A percentile compares a stretch with the other conserved stretches of the same genome.
These are phyloP conservation scores for Phengaris alcon DNA, from an alignment of 2,888 invertebrate genomes.

Conservation along the genomic window DNA sequence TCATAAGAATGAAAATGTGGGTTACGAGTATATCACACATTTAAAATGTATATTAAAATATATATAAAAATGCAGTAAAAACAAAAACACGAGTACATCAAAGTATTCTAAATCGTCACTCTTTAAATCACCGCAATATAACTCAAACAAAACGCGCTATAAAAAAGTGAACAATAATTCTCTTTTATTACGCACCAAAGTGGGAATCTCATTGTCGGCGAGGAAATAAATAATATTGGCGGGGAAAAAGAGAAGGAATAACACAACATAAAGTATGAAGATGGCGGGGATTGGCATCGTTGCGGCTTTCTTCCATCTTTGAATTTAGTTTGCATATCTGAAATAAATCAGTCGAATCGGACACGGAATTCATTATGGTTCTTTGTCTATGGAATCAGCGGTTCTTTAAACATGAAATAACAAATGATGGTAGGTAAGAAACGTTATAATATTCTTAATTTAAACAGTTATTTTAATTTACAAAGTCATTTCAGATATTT, in stretches of 20 bases:
- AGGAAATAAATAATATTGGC: slow-evolving; percentile 76
- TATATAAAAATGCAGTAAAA: slow-evolving; percentile 2
- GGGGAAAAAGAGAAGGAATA: slow-evolving; percentile 72
- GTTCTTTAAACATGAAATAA: slow-evolving; percentile 14
- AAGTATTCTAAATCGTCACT: slow-evolving; percentile 50
- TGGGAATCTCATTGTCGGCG: slow-evolving; percentile 78
- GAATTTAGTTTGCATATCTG: slow-evolving; percentile 79
- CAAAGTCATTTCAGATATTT: neutral
- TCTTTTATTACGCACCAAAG: slow-evolving; percentile 78
- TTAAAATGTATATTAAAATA: neutral
- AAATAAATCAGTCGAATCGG: slow-evolving; percentile 78
- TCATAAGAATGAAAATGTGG: too few relatives aligned
- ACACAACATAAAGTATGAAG: slow-evolving; percentile 80
- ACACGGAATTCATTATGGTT: slow-evolving; percentile 70
- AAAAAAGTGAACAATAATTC: slow-evolving; percentile 79
- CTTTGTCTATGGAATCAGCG: slow-evolving; percentile 59
- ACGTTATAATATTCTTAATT: neutral
- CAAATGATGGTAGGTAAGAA: neutral
- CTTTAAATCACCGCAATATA: slow-evolving; percentile 67
- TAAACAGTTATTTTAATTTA: neutral
- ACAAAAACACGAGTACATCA: slow-evolving; percentile 37
- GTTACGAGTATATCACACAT: too few relatives aligned
- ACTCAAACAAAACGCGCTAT: slow-evolving; percentile 71
- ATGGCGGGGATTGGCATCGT: slow-evolving; percentile 78
- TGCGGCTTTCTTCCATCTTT: slow-evolving; percentile 75